Conservation (phyloP, 2,797 vertebrate genomes). For the Anisognathus igniventris region DNA sequence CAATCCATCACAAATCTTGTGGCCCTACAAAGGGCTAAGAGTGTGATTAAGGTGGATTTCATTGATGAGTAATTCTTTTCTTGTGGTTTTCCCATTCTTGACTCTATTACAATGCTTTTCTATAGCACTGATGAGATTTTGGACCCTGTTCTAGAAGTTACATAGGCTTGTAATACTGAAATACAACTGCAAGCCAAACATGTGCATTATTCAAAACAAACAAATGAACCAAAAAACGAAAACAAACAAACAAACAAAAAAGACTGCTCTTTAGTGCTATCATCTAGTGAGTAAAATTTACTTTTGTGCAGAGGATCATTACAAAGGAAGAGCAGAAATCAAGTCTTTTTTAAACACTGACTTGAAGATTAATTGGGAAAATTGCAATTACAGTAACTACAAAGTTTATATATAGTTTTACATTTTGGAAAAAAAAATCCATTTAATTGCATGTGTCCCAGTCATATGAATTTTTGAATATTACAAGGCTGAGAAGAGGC, state of each 20-base stretch:
- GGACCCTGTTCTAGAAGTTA: neutral
- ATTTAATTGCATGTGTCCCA: accelerated
- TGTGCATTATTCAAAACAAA: neutral
- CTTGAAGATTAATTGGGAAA: neutral
- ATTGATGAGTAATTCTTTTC: constrained; percentile 3
- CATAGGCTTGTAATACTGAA: neutral
- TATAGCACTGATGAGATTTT: neutral
- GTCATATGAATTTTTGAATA: neutral
- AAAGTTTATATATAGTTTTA: neutral
- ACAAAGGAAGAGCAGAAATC: neutral
- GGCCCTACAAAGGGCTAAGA: neutral
- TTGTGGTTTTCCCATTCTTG: constrained; percentile 16
- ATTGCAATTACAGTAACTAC: neutral
- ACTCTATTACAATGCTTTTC: neutral
- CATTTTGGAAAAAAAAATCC: neutral
- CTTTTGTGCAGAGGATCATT: neutral
- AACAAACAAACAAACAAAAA: neutral
- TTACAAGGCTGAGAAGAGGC: neutral
- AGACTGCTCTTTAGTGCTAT: neutral
- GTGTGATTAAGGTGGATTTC: neutral
- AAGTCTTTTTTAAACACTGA: neutral
- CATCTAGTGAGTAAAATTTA: neutral
- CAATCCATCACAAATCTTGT: neutral
- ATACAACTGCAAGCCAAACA: neutral
- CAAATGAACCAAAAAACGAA: neutral